Evolutionary conservation across 1,140 invertebrate species (phyloP).

Genomic region (Aphidius ervi): DNA sequence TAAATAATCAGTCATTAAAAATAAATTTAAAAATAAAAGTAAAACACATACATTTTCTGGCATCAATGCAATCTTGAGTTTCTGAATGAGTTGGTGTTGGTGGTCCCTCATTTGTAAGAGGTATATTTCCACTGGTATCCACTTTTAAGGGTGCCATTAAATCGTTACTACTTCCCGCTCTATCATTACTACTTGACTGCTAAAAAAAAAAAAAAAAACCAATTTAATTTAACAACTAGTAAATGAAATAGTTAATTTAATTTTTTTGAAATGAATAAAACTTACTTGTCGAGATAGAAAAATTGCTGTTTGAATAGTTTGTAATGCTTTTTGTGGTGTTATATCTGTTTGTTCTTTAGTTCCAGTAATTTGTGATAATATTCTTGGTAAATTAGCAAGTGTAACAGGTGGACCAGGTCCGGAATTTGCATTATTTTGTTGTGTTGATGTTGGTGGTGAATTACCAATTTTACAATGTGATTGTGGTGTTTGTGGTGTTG

Average conservation of each 20-base stretch:
- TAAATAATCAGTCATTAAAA: background rate
- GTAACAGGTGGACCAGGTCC: conserved; percentile 54
- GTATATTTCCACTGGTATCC: conserved; percentile 55
- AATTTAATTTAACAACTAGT: background rate
- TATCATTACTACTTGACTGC: conserved; percentile 42
- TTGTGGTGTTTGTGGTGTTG: conserved; percentile 42
- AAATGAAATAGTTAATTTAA: background rate
- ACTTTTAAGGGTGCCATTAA: conserved; percentile 56
- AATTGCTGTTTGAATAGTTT: conserved; percentile 60
- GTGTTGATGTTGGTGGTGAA: conserved; percentile 39
- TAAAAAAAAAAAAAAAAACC: conserved; percentile 24
- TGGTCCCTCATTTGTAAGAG: conserved; percentile 55
- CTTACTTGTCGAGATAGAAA: conserved; percentile 53
- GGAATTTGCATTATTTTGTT: conserved; percentile 46
- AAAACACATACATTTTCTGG: conserved; percentile 53
- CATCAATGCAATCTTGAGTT: conserved; percentile 61
- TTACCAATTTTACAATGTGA: conserved; percentile 39
- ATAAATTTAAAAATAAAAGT: background rate
- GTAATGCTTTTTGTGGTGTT: conserved; percentile 57
- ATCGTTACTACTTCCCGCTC: conserved; percentile 45
- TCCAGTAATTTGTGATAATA: conserved; percentile 56
- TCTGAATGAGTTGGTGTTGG: conserved; percentile 70
- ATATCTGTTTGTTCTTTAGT: conserved; percentile 54
- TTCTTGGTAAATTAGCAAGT: conserved; percentile 51
- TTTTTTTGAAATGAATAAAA: background rate